Base-by-base conservation (phyloP, 1,140 invertebrate genomes). In the Heterodera carotae region DNA sequence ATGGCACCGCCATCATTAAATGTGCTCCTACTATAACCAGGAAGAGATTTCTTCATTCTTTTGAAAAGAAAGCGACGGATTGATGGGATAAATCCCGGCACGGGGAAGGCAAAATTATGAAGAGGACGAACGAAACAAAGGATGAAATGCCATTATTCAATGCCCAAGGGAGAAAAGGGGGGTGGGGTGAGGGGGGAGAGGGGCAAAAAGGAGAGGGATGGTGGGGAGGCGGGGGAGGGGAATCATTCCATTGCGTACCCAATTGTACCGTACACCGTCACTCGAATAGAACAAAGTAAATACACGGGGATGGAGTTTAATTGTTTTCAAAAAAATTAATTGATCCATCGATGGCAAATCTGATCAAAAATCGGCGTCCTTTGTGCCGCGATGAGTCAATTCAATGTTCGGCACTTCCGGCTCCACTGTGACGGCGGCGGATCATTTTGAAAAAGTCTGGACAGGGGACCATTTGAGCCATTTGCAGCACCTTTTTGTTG, bases 381-480 rank as follows among this genome's bases (percentile, higher is more conserved):
- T 22, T 12, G 25, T 33, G 8, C 4, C n/a, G 22, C n/a, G 1
- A 15, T 31, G 5, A 25, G 8, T 66, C 62, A 39, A 6, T 34
- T 34, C 27, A 15, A 22, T 15, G 25, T 29, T 66, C 3, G 62
- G 27, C 22, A 66, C 27, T 66, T 29, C 2, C 33, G 8, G 25
- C 27, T 29, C 27, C 27, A n/a, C 27, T 25, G 27, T 25, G 62
- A 10, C 22, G 62, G 4, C 71, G 71, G 0, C 56, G 71, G 56
- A 74, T 64, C 59, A 62, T 34, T 56, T 74, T 31, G 64, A 74
- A 74, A 7, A 74, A 74, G 36, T 74, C 48, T 2, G 71, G 71
- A 34, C 43, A 74, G 3, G 71, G 71, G 31, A 62, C 64, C 48
- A 74, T n/a, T 25, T 74, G 71, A 43, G 43, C 48, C 29, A 74